Evolutionary conservation across 2,113 vertebrate species (phyloP).

Genomic region (Ictidomys tridecemlineatus): DNA sequence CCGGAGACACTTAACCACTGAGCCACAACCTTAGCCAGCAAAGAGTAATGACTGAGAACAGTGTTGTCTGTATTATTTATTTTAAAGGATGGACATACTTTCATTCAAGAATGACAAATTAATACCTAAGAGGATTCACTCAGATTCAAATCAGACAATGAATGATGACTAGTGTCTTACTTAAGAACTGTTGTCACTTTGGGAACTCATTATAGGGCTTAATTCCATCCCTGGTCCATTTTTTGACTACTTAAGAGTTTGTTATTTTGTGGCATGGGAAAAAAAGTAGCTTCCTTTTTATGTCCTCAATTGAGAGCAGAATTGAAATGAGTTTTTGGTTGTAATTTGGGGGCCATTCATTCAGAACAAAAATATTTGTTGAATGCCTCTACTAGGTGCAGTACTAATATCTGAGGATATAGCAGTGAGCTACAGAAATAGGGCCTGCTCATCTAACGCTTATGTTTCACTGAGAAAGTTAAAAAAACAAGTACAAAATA

Average conservation of each 20-base stretch:
- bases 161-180: not conserved
- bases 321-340: not conserved
- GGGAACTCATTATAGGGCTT: not conserved
- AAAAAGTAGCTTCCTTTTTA: not conserved
- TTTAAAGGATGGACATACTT: slow-evolving; percentile 9
- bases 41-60: not conserved
- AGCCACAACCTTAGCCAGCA: too few species aligned
- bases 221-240: not conserved
- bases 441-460: not conserved
- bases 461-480: slow-evolving; percentile 25
- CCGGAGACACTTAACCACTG: too few species aligned
- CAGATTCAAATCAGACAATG: not conserved
- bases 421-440: not conserved
- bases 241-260: not conserved
- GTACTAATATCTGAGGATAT: not conserved
- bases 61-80: not conserved
- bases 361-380: not conserved
- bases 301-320: not conserved
- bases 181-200: not conserved
- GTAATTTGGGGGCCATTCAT: not conserved
- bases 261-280: not conserved
- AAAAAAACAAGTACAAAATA: not conserved
- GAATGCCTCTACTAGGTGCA: not conserved
- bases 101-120: not conserved
- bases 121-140: not conserved